Base-by-base conservation (phyloP, 2,113 vertebrate genomes). In the Lepus americanus region DNA sequence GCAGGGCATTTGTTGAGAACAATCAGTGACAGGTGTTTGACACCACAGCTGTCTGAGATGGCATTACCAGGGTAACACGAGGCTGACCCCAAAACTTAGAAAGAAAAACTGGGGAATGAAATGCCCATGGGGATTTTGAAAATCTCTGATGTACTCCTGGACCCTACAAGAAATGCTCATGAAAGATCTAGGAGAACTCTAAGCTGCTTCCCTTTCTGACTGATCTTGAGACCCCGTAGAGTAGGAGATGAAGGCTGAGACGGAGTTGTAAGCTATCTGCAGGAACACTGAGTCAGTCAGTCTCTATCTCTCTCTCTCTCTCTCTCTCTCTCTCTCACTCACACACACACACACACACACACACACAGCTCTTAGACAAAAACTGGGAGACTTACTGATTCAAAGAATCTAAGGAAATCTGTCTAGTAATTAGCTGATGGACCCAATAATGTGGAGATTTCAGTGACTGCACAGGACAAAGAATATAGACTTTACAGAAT, bases 1-100 rank as follows among this genome's bases (percentile, higher is more conserved):
- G 17, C 31, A 78, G 89, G 64, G 3, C 19, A 90, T 72, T 88
- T 78, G 31, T 72, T 76, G 70, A 92, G 87, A 92, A 93, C 61
- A 67, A 77, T 63, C 53, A 77, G 11, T 33, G 49, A 80, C 22
- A 76, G 39, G n/a, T 59, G 10, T 49, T 95, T 84, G 83, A 84
- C 51, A 74, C 78, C 39, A 59, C 27, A 80, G 93, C 5, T 87
- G 53, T 33, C 64, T 72, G 55, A 53, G 17, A 23, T 64, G 23
- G 3, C 86, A 27, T 82, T 83, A 61, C 8, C 9, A 83, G 33
- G 20, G 49, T 55, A 51, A 61, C 2, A 94, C 77, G 25, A 66
- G 10, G 31, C 36, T 14, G 10, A 39, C 4, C 22, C n/a, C 9
- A 79, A 87, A 64, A 53, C 3, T 69, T 79, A 44, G 61, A 59